Evolutionary conservation across 2,797 vertebrate species (phyloP).

Genomic region (Steatocranus sp.): DNA sequence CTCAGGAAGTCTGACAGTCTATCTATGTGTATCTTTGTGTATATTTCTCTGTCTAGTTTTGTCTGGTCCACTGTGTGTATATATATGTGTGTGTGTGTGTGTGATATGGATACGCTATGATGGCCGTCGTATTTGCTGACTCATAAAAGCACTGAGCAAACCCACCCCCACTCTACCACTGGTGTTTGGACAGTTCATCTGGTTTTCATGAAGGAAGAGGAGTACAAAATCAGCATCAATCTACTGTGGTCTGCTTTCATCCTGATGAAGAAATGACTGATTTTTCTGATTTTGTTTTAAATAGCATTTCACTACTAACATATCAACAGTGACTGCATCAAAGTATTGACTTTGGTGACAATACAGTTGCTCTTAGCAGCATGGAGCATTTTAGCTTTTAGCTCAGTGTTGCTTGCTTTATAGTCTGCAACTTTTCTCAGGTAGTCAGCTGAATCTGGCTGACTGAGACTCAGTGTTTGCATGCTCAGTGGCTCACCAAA

Average conservation of each 20-base stretch:
- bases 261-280: not conserved
- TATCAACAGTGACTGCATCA: not conserved
- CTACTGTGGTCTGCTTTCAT: slow-evolving; percentile 47
- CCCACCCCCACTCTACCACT: not conserved
- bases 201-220: slow-evolving; percentile 56
- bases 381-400: not conserved
- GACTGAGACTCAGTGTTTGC: not conserved
- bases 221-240: slow-evolving; percentile 33
- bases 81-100: not conserved
- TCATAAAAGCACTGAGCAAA: slow-evolving; percentile 9
- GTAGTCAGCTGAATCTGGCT: not conserved
- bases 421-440: not conserved
- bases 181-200: slow-evolving; percentile 58
- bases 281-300: not conserved
- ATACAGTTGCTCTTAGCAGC: not conserved
- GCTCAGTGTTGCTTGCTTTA: not conserved
- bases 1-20: slow-evolving; percentile 9
- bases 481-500: not conserved
- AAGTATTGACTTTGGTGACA: not conserved
- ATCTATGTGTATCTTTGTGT: slow-evolving; percentile 50
- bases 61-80: slow-evolving; percentile 23
- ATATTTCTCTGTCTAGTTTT: slow-evolving; percentile 42
- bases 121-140: slow-evolving; percentile 21
- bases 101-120: slow-evolving; percentile 50
- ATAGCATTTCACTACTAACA: not conserved